Evolutionary conservation across 2,113 vertebrate species (phyloP).

Genomic region (Malurus elegans): DNA sequence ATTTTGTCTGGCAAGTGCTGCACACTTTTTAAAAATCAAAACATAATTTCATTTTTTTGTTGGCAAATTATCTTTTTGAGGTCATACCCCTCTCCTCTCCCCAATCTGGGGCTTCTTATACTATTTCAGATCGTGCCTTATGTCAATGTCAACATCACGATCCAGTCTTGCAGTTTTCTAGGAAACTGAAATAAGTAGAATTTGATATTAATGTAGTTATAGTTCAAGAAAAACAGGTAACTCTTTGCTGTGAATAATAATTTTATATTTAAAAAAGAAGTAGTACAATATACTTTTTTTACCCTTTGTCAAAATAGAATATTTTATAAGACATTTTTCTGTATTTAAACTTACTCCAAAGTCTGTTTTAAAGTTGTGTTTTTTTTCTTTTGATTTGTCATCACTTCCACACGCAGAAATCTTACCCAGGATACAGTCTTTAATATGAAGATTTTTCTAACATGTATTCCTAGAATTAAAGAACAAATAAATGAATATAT

Average conservation of each 20-base stretch:
- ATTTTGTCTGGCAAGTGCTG: not conserved
- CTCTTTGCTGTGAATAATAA: not conserved
- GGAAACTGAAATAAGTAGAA: not conserved
- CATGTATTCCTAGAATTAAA: not conserved
- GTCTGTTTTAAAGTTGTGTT: not conserved
- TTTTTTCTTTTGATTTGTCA: not conserved
- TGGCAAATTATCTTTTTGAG: not conserved
- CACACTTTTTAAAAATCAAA: not conserved
- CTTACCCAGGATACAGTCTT: not conserved
- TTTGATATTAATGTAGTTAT: not conserved
- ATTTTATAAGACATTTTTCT: not conserved
- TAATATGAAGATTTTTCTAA: not conserved
- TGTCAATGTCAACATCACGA: not conserved
- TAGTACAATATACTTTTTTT: not conserved
- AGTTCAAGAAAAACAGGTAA: not conserved
- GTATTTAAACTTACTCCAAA: not conserved
- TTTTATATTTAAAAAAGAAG: not conserved
- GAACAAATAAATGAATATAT: not conserved
- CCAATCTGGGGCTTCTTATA: not conserved
- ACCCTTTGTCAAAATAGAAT: not conserved
- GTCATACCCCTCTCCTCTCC: not conserved
- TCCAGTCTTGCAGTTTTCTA: not conserved
- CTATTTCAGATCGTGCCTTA: not conserved
- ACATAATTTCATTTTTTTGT: not conserved
- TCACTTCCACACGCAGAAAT: not conserved